Evolutionary conservation across 2,888 invertebrate genomes (phyloP), one percentile per base, ranked within the genome.

Genomic region (Drosophila tanythrix): DNA sequence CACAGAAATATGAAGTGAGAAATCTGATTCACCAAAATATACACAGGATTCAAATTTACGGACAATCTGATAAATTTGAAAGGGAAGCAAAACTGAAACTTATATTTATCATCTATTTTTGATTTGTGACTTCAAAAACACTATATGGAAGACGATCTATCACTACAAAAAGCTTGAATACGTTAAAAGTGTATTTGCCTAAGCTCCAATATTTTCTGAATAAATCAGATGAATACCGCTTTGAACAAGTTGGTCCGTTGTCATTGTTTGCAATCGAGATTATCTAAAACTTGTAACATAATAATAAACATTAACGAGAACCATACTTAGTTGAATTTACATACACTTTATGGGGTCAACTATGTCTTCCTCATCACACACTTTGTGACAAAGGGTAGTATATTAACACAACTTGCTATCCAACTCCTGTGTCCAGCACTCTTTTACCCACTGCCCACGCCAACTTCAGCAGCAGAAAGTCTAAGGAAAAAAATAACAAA

Each of bases 391-490:
- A 55, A 11, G 36, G 52, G 46, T 46, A 21, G 29, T 27, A 65
- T 29, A 64, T 43, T 50, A 55, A 50, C 36, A 55, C 64, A 70
- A 59, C 61, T 64, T 53, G 53, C 35, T 50, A 51, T 27, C 57
- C 31, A n/a, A 27, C 46, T 27, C 36, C 59, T 43, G 35, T 58
- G 55, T 46, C 52, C 27, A 10, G 50, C 33, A 62, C 43, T 59
- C 38, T 29, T 2, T 35, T n/a, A 50, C 27, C 27, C 48, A 36
- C 33, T 21, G 56, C 55, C 71, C 70, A 15, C 71, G 50, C 61
- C 46, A 70, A 64, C 51, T 48, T 56, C 35, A 50, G 52, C 33
- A 36, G 8, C 52, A 62, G 40, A 53, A 53, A 38, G 55, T 51
- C 53, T 7, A 55, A 29, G 27, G 38, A 61, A 75, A 35, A 38